Evolutionary conservation across 1,140 invertebrate species (phyloP), one percentile per base, ranked within the genome.

Genomic region (Zaprionus vittiger): DNA sequence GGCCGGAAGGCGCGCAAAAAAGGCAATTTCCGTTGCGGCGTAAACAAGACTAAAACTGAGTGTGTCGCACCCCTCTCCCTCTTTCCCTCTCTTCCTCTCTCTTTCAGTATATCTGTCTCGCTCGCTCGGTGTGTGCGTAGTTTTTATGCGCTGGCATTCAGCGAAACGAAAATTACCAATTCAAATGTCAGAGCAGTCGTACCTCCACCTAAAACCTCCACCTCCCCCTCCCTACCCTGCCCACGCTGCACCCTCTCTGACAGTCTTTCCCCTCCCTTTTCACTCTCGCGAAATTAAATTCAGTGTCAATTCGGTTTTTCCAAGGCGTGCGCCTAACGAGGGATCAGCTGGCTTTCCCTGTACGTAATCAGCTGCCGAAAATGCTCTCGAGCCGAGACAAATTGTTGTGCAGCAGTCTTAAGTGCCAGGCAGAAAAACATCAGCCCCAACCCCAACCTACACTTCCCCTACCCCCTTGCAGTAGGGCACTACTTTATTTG

Each of bases 11-110:
- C 62, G 78, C 74, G 81, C 81, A 84, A 87, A 87, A 87, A 87
- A 87, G 84, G 78, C 81, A 87, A 87, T 87, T 89, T 87, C 84
- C 84, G 84, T 68, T 89, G 71, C 37, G 83, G 84, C 73, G 67
- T 83, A 74, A 82, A 76, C 73, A 72, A 63, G 49, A 73, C 49
- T 44, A 60, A 41, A 64, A 65, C 73, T 41, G 11, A 56, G 20
- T 59, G 38, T 57, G 49, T 22, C 2, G 17, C 47, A 12, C 26
- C 9, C 56, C 44, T 37, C 60, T 55, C 9, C 17, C 31, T 44
- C 34, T 38, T 34, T 57, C 66, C 41, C 15, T 61, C 38, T 59
- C 28, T n/a, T n/a, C n/a, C 12, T 20, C 24, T 44, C 41, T 15
- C 37, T 63, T 52, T 52, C 20, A 65, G 56, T 60, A 20, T 47